A percentile compares a stretch with the other conserved stretches of the same genome.
Conservation (phyloP, 1,140 invertebrate species). For the Drosophila kohkoa region DNA sequence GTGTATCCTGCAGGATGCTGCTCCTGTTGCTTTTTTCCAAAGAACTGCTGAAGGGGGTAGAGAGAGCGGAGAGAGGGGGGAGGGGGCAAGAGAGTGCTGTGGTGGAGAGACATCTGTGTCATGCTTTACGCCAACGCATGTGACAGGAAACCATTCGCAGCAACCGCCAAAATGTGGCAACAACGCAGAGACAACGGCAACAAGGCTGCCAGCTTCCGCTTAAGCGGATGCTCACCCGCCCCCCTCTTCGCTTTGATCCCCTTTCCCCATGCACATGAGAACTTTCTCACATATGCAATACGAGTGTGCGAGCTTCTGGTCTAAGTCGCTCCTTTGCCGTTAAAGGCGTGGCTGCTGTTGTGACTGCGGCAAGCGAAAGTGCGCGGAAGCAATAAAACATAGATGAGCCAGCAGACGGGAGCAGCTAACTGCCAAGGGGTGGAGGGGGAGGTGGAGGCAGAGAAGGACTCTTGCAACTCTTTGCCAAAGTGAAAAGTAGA, state of each 20-base stretch:
- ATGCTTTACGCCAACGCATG: conserved; percentile 68
- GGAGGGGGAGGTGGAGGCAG: neutral
- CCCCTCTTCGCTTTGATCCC: neutral
- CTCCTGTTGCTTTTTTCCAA: conserved; percentile 53
- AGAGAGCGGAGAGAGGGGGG: neutral
- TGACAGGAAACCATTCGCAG: conserved; percentile 77
- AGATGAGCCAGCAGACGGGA: conserved; percentile 25
- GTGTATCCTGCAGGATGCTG: conserved; percentile 64
- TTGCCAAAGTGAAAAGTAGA: conserved; percentile 59
- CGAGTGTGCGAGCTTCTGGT: conserved; percentile 43
- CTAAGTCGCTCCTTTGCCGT: conserved; percentile 17
- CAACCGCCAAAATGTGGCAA: conserved; percentile 80
- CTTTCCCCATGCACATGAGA: conserved; percentile 65
- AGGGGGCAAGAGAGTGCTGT: neutral
- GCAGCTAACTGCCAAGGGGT: neutral
- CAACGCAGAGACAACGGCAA: conserved; percentile 61
- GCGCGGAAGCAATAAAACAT: conserved; percentile 82
- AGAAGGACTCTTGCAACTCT: conserved; percentile 13
- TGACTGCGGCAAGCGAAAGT: conserved; percentile 68
- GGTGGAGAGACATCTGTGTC: conserved; percentile 37
- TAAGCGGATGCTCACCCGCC: conserved; percentile 51
- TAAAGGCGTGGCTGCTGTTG: neutral
- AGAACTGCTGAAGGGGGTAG: neutral
- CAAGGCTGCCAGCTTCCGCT: conserved; percentile 63
- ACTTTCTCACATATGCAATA: conserved; percentile 72